Conservation (phyloP, 2,113 vertebrate genomes). For the Meles meles region DNA sequence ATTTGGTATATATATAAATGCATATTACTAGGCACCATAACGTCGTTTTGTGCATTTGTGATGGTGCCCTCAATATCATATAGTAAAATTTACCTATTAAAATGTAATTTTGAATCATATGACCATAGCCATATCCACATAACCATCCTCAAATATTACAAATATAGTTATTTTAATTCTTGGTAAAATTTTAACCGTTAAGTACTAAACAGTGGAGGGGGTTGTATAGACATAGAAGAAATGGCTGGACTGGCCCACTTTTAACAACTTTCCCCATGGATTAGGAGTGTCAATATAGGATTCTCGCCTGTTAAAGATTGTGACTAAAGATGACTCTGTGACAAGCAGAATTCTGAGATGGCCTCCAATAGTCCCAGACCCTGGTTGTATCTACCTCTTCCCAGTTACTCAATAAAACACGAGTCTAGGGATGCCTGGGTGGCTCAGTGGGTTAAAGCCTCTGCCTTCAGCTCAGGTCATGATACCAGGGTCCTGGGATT, state of each 20-base stretch:
- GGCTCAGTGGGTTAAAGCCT: no score
- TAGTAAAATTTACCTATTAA: not conserved
- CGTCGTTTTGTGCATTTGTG: not conserved
- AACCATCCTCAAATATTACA: not conserved
- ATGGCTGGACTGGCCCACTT: not conserved
- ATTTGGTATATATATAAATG: not conserved
- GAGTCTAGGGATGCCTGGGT: not conserved
- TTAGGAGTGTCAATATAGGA: not conserved
- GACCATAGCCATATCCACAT: not conserved
- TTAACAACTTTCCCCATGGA: not conserved
- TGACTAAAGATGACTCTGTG: not conserved
- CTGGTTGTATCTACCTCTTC: not conserved
- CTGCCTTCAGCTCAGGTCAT: no score
- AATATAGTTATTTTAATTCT: not conserved
- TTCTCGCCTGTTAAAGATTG: not conserved
- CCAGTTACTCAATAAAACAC: not conserved
- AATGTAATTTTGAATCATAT: not conserved
- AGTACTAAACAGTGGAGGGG: not conserved
- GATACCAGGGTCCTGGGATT: no score
- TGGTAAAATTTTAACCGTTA: not conserved
- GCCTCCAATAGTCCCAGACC: not conserved
- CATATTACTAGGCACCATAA: not conserved
- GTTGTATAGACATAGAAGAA: not conserved
- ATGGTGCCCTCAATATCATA: not conserved
- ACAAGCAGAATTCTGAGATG: not conserved